A percentile compares a stretch with the other conserved stretches of the same genome.
Evolutionary conservation across 2,888 invertebrate genomes (phyloP).

Genomic region (Plusia festucae): DNA sequence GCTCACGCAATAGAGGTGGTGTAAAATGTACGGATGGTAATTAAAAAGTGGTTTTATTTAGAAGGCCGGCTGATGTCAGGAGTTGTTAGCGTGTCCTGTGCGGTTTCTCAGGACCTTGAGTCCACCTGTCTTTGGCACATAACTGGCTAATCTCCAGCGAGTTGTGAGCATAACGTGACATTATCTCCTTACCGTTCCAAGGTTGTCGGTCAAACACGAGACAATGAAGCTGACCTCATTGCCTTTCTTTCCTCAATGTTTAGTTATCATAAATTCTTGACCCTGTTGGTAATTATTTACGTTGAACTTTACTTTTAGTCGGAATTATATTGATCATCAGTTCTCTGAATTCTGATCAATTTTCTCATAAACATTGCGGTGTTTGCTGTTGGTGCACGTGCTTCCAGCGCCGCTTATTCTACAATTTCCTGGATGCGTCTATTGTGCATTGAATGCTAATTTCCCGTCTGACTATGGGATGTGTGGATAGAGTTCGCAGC

Average conservation of each 20-base stretch:
- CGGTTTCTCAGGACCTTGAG: constrained; percentile 61
- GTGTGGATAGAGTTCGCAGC: constrained; percentile 4
- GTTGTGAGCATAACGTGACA: constrained; percentile 25
- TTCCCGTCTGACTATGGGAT: constrained; percentile 7
- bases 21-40: not conserved
- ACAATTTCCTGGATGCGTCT: constrained; percentile 12
- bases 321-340: constrained; percentile 31
- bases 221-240: constrained; percentile 31
- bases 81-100: constrained; percentile 61
- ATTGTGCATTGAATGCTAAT: constrained; percentile 9
- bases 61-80: constrained; percentile 66
- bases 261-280: constrained; percentile 22
- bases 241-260: constrained; percentile 34
- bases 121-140: constrained; percentile 53
- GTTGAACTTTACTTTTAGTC: constrained; percentile 22
- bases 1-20: not conserved
- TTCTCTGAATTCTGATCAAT: constrained; percentile 19
- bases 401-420: constrained; percentile 11
- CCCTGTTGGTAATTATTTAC: constrained; percentile 31
- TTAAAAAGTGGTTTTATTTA: constrained; percentile 19
- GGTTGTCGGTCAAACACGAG: constrained; percentile 33
- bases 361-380: constrained; percentile 14
- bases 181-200: constrained; percentile 39
- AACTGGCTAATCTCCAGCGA: constrained; percentile 55
- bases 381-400: constrained; percentile 9